Conservation (phyloP, 2,888 invertebrate species). For the Holacanthella duospinosa region DNA sequence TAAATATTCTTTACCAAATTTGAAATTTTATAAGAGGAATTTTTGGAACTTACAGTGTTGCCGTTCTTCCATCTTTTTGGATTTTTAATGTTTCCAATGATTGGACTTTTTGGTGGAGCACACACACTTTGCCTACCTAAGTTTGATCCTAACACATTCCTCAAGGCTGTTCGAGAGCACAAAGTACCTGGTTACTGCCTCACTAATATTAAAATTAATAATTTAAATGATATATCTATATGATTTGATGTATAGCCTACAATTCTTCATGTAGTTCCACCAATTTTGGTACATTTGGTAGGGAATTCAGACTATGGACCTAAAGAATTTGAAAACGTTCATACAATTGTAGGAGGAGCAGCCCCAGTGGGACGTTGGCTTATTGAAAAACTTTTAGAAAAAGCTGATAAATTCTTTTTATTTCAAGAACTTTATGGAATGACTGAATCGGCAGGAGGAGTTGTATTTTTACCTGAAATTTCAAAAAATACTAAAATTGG, state of each 20-base stretch:
- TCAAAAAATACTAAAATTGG: slow-evolving; percentile 49
- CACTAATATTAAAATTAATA: too few species aligned
- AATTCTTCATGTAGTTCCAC: slow-evolving; percentile 54
- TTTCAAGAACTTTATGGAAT: slow-evolving; percentile 22
- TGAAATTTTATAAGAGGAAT: too few species aligned
- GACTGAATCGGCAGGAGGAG: slow-evolving; percentile 43
- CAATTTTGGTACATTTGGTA: slow-evolving; percentile 61
- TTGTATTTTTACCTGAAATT: slow-evolving; percentile 5
- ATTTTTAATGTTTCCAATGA: slow-evolving; percentile 56
- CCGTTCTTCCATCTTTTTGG: slow-evolving; percentile 52
- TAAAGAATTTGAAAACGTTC: slow-evolving; percentile 55
- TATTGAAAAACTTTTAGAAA: slow-evolving; percentile 45
- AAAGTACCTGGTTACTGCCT: too few species aligned
- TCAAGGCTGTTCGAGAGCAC: slow-evolving; percentile 53
- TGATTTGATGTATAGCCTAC: too few species aligned
- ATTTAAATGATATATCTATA: neutral
- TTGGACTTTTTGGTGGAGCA: slow-evolving; percentile 50
- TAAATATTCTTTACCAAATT: too few species aligned
- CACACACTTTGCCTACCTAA: slow-evolving; percentile 51
- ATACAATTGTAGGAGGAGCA: slow-evolving; percentile 52
- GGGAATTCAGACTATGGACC: slow-evolving; percentile 56
- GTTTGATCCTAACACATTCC: slow-evolving; percentile 63
- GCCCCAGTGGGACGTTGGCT: slow-evolving; percentile 51
- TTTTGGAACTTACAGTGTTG: slow-evolving; percentile 23
- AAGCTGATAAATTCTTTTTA: slow-evolving; percentile 13